phyloP scores from a whole-genome alignment of 35 echinoderm and acorn worm species.

The Lytechinus pictus region DNA sequence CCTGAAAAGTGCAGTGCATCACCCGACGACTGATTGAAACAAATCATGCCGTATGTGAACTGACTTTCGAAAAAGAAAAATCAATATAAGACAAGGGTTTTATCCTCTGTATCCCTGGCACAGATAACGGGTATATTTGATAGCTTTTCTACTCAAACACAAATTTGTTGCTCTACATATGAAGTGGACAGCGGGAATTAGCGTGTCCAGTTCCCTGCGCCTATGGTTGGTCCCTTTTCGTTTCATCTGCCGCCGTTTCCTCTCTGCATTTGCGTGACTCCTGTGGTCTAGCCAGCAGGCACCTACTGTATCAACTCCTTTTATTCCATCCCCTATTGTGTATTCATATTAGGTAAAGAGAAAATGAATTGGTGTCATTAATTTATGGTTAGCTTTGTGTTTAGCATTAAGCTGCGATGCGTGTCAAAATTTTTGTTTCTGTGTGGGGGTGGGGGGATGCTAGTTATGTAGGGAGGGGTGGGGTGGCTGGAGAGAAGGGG shows the following conservation, averaged over 20 bases:
- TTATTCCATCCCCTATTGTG: neutral
- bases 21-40: neutral
- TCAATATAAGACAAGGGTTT: neutral
- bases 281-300: neutral
- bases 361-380: neutral
- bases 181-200: neutral
- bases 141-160: conserved; percentile 3
- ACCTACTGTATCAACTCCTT: neutral
- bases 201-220: neutral
- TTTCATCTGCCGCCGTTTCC: conserved; percentile 8
- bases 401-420: neutral
- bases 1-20: neutral
- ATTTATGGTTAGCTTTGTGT: neutral
- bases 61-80: neutral
- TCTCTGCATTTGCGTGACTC: neutral
- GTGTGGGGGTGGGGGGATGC: neutral
- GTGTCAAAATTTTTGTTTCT: neutral
- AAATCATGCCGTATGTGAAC: neutral
- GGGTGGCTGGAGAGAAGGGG: too few relatives aligned
- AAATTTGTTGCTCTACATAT: conserved; percentile 4
- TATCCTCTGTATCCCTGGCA: neutral
- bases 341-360: neutral
- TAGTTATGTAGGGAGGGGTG: too few relatives aligned
- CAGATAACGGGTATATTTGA: neutral
- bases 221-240: neutral